Evolutionary conservation across 1,140 invertebrate genomes (phyloP).

Genomic region (Drosophila ohnishii): DNA sequence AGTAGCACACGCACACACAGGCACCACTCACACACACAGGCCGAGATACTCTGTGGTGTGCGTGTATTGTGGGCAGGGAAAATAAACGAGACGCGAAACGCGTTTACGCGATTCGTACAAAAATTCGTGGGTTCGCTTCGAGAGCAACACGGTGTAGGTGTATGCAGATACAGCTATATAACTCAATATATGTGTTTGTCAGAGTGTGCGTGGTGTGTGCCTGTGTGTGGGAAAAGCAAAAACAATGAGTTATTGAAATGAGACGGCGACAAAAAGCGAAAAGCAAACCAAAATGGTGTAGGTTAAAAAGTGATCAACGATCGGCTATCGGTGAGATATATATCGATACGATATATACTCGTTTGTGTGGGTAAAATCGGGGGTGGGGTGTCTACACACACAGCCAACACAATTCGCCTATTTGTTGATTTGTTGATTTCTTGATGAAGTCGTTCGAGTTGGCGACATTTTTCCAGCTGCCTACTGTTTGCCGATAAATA

Average conservation of each 20-base stretch:
- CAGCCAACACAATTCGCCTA: conserved; percentile 57
- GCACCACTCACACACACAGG: conserved; percentile 38
- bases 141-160: conserved; percentile 59
- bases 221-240: conserved; percentile 55
- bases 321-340: conserved; percentile 22
- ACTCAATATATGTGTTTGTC: conserved; percentile 10
- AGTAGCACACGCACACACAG: conserved; percentile 65
- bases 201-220: conserved; percentile 14
- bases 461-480: conserved; percentile 35
- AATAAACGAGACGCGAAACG: conserved; percentile 82
- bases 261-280: conserved; percentile 57
- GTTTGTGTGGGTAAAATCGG: not conserved
- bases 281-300: conserved; percentile 77
- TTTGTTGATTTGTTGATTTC: conserved; percentile 63
- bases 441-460: conserved; percentile 66
- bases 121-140: conserved; percentile 58
- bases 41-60: conserved; percentile 41
- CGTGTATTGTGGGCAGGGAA: conserved; percentile 83
- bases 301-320: conserved; percentile 54
- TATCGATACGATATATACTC: not conserved
- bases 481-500: conserved; percentile 4
- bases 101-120: conserved; percentile 83
- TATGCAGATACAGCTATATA: conserved; percentile 53
- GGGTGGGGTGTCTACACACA: conserved; percentile 1
- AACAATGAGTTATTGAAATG: conserved; percentile 79